Conservation (phyloP, 1,140 invertebrate species). For the Cydia fagiglandana region DNA sequence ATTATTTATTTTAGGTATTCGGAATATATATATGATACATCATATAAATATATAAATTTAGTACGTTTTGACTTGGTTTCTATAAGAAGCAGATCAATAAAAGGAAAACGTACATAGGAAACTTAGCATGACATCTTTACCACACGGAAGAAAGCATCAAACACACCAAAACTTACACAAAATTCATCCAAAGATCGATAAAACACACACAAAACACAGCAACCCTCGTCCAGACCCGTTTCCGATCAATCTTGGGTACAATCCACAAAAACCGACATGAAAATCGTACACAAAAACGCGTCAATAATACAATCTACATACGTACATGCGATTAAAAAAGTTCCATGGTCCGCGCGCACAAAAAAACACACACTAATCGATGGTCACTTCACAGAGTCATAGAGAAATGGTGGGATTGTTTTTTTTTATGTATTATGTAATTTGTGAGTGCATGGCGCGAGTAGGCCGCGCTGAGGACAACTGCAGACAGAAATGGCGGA, state of each 20-base stretch:
- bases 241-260: not conserved
- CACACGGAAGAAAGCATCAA: not conserved
- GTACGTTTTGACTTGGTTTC: not conserved
- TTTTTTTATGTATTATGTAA: conserved; percentile 74
- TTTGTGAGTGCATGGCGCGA: conserved; percentile 63
- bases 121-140: not conserved
- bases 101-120: not conserved
- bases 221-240: not conserved
- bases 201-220: conserved; percentile 14
- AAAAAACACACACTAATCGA: conserved; percentile 28
- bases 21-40: not conserved
- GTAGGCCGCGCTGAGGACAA: conserved; percentile 57
- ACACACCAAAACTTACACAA: not conserved
- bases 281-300: conserved; percentile 17
- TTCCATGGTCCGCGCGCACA: conserved; percentile 16
- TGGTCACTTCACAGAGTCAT: conserved; percentile 20
- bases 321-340: conserved; percentile 21
- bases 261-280: conserved; percentile 14
- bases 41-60: not conserved
- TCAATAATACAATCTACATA: not conserved
- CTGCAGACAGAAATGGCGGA: conserved; percentile 74
- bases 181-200: conserved; percentile 7
- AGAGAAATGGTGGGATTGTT: conserved; percentile 34
- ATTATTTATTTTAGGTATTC: not conserved
- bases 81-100: not conserved